Percentiles rank a stretch among this genome's conserved stretches.
Evolutionary conservation across 2,797 vertebrate genomes (phyloP).

Genomic region (Stomatorhinus walkeri): DNA sequence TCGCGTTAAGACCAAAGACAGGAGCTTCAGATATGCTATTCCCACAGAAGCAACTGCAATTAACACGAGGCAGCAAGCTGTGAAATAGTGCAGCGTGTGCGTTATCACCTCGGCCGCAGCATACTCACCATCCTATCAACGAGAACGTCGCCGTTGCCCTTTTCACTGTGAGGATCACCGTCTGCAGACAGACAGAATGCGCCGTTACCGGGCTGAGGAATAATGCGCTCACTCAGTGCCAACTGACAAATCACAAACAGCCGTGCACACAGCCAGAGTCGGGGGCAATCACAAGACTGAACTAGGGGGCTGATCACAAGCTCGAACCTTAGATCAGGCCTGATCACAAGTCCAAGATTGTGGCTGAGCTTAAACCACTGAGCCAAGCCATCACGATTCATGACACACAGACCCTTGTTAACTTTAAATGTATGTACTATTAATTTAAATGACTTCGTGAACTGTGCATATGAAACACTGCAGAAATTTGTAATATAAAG

Average conservation of each 20-base stretch:
- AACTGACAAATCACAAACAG: background rate
- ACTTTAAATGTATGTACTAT: background rate
- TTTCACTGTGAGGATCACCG: constrained; percentile 28
- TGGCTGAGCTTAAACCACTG: background rate
- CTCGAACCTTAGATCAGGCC: background rate
- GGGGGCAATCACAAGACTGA: background rate
- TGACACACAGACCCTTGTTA: background rate
- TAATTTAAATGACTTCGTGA: background rate
- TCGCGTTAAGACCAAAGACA: background rate
- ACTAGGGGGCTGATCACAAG: background rate
- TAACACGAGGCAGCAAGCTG: constrained; percentile 1
- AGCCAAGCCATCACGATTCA: background rate
- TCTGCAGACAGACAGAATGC: constrained; percentile 11
- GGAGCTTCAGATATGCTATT: background rate
- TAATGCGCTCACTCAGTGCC: background rate
- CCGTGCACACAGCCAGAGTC: background rate
- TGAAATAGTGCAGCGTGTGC: background rate
- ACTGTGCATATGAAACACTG: background rate
- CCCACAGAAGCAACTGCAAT: background rate
- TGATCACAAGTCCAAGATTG: background rate
- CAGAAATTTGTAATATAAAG: background rate
- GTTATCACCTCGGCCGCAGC: background rate
- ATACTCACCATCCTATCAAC: constrained; percentile 32
- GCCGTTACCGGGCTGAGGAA: background rate
- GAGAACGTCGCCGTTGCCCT: constrained; percentile 30